phyloP scores from a whole-genome alignment of 2,113 vertebrate genomes.

The Leptobrachium leishanense region DNA sequence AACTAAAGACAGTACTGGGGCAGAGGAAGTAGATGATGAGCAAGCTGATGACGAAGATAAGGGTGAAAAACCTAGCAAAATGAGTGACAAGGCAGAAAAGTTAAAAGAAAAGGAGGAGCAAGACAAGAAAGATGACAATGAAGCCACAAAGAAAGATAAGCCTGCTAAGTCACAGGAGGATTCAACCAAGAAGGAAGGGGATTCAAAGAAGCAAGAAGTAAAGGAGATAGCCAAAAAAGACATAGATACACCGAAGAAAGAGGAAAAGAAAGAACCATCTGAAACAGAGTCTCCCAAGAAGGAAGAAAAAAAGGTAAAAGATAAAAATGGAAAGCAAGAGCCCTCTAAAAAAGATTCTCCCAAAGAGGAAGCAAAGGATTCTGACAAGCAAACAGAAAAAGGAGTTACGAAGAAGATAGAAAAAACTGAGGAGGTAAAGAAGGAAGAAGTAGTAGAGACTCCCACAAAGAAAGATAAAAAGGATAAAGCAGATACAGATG shows the following conservation, averaged over 20 bases:
- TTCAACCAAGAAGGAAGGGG: conserved; percentile 20
- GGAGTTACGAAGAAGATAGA: too few relatives aligned
- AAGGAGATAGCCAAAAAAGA: conserved; percentile 54
- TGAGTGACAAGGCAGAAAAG: neutral
- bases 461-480: neutral
- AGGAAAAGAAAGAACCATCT: conserved; percentile 60
- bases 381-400: too few relatives aligned
- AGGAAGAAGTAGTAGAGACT: too few relatives aligned
- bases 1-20: conserved; percentile 53
- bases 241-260: conserved; percentile 52
- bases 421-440: too few relatives aligned
- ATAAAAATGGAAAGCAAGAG: conserved; percentile 5
- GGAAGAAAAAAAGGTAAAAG: neutral
- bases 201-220: conserved; percentile 18
- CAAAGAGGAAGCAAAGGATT: too few relatives aligned
- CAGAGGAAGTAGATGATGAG: conserved; percentile 49
- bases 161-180: neutral
- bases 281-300: conserved; percentile 18
- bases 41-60: conserved; percentile 4
- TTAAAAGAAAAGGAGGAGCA: conserved; percentile 19
- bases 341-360: neutral
- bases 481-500: neutral
- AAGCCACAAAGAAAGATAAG: conserved; percentile 23
- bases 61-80: conserved; percentile 7
- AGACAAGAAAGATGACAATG: conserved; percentile 43